These are phyloP conservation scores for Labeo catla DNA, from an alignment of 2,113 vertebrate species.

Conservation along the genomic window DNA sequence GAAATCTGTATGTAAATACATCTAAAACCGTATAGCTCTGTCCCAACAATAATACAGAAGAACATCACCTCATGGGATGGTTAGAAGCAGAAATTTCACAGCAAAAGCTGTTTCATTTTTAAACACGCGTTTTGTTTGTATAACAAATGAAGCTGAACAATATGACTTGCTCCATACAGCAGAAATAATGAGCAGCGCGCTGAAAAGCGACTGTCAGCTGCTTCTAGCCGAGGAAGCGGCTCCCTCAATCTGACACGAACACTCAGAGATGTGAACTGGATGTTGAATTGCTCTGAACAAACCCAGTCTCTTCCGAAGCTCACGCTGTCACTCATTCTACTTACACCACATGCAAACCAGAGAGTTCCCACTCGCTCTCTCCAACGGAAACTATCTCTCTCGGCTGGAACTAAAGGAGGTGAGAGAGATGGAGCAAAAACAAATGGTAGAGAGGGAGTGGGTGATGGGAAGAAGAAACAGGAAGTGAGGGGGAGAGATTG, in stretches of 20 bases:
- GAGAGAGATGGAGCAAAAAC: constrained; percentile 47
- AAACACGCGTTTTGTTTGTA: constrained; percentile 29
- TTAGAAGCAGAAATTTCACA: neutral
- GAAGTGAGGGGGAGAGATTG: constrained; percentile 30
- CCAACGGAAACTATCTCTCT: constrained; percentile 36
- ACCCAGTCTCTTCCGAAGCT: constrained; percentile 34
- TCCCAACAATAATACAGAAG: neutral
- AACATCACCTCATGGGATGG: neutral
- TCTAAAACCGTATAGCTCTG: neutral
- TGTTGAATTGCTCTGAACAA: constrained; percentile 45
- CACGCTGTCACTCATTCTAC: constrained; percentile 51
- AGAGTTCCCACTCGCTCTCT: constrained; percentile 49
- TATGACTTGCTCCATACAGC: constrained; percentile 38
- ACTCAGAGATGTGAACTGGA: constrained; percentile 46
- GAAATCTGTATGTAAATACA: neutral
- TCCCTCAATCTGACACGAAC: constrained; percentile 33
- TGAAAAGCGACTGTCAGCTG: constrained; percentile 30
- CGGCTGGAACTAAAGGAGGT: constrained; percentile 51
- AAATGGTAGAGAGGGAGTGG: constrained; percentile 40
- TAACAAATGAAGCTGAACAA: constrained; percentile 21
- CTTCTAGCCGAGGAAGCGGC: constrained; percentile 26
- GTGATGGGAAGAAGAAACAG: constrained; percentile 34
- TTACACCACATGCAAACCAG: constrained; percentile 50
- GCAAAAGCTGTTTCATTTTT: neutral
- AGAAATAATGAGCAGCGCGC: constrained; percentile 14